Conservation (phyloP, 1,140 invertebrate species). For the Drosophila lowei region DNA sequence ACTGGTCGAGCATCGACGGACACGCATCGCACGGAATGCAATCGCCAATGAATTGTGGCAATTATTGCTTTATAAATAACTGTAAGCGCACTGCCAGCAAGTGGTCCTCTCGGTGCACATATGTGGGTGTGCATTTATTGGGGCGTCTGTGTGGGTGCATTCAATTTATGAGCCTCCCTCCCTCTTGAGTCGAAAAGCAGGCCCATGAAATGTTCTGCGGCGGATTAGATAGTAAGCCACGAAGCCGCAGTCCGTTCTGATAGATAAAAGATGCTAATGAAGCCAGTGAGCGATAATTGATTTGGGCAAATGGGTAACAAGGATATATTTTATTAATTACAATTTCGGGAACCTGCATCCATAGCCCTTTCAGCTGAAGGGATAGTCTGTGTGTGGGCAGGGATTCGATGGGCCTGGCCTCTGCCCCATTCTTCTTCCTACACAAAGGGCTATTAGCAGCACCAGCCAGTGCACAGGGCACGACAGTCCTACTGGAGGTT, state of each 20-base stretch:
- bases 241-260: conserved; percentile 31
- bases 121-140: conserved; percentile 10
- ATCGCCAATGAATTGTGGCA: conserved; percentile 78
- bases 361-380: no score
- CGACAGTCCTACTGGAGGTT: no score
- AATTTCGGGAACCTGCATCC: no score
- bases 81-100: conserved; percentile 21
- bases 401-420: no score
- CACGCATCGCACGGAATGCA: conserved; percentile 45
- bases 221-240: conserved; percentile 58
- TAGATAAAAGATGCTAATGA: conserved; percentile 12
- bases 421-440: no score
- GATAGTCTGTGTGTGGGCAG: no score
- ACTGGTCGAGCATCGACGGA: conserved; percentile 8
- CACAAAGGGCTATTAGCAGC: no score
- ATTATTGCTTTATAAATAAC: conserved; percentile 81
- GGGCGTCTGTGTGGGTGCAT: neutral
- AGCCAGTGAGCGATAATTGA: conserved; percentile 70
- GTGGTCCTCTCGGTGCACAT: neutral
- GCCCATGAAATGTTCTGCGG: conserved; percentile 38
- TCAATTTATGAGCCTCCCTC: conserved; percentile 23
- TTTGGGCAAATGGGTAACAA: conserved; percentile 31
- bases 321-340: no score
- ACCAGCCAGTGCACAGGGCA: no score
- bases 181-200: neutral